phyloP scores from a whole-genome alignment of 2,113 vertebrate species.

The Heterotis niloticus region DNA sequence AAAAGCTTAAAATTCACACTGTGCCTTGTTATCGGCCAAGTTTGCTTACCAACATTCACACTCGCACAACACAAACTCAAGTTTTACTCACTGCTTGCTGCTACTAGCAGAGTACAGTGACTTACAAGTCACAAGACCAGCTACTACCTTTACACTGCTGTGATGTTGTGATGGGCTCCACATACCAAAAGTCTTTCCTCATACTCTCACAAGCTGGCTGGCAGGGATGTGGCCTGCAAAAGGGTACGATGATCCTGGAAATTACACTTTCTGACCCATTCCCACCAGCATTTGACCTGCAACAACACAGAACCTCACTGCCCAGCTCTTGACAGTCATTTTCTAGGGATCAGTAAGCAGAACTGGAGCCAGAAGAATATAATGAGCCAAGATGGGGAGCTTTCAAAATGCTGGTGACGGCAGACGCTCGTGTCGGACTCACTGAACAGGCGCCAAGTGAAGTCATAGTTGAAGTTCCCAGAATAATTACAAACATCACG shows the following conservation, averaged over 20 bases:
- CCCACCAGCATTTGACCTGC: neutral
- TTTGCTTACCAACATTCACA: no score
- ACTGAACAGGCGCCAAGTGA: neutral
- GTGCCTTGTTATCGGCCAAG: neutral
- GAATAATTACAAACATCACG: conserved; percentile 47
- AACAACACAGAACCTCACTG: neutral
- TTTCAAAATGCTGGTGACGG: conserved; percentile 27
- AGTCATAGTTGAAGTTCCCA: conserved; percentile 31
- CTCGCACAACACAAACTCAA: no score
- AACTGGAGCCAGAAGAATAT: neutral
- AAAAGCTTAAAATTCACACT: neutral
- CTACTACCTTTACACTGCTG: neutral
- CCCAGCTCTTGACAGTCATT: conserved; percentile 33
- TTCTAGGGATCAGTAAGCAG: neutral
- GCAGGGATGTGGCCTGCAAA: neutral
- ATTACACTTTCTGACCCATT: neutral
- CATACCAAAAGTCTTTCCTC: neutral
- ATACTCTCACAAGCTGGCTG: neutral
- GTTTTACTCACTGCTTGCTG: neutral
- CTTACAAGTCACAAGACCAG: no score
- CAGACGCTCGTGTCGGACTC: neutral
- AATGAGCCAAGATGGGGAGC: conserved; percentile 8
- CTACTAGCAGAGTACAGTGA: neutral
- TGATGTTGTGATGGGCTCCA: neutral
- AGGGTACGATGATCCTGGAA: conserved; percentile 20